Evolutionary conservation across 2,797 vertebrate species (phyloP).

Genomic region (Betta splendens): DNA sequence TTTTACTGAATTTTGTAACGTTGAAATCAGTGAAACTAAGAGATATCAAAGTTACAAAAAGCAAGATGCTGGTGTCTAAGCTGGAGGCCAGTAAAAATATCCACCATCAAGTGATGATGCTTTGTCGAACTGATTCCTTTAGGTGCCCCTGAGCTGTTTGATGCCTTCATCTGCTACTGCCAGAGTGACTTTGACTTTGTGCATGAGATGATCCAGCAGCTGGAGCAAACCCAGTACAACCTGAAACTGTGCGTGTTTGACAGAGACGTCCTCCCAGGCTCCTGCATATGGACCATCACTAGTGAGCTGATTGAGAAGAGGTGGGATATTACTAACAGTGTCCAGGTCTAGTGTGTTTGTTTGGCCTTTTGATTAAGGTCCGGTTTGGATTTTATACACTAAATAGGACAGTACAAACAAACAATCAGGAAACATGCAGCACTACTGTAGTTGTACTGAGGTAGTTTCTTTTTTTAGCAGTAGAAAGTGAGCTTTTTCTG

Average conservation of each 20-base stretch:
- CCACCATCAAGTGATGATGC: too few species aligned
- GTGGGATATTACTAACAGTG: conserved; percentile 51
- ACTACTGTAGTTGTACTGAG: background rate
- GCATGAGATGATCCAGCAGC: conserved; percentile 91
- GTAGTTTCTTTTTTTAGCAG: conserved; percentile 5
- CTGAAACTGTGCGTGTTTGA: conserved; percentile 97
- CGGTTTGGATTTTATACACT: background rate
- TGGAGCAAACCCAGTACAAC: conserved; percentile 88
- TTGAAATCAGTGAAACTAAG: too few species aligned
- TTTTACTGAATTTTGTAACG: too few species aligned
- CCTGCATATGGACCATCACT: conserved; percentile 94
- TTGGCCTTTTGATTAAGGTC: background rate
- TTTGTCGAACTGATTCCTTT: conserved; percentile 52
- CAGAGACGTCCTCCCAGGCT: conserved; percentile 93
- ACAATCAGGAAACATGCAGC: background rate
- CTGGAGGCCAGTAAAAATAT: too few species aligned
- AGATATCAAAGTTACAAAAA: too few species aligned
- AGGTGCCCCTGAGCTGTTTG: conserved; percentile 87
- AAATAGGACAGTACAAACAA: background rate
- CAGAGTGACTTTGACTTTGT: conserved; percentile 91
- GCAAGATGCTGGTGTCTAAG: too few species aligned
- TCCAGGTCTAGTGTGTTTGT: background rate
- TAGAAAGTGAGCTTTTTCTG: conserved; percentile 1
- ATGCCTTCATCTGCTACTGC: conserved; percentile 99
- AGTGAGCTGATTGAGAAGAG: conserved; percentile 96